phyloP scores from a whole-genome alignment of 64 coral and sea anemone species.

The Anthopleura sola region DNA sequence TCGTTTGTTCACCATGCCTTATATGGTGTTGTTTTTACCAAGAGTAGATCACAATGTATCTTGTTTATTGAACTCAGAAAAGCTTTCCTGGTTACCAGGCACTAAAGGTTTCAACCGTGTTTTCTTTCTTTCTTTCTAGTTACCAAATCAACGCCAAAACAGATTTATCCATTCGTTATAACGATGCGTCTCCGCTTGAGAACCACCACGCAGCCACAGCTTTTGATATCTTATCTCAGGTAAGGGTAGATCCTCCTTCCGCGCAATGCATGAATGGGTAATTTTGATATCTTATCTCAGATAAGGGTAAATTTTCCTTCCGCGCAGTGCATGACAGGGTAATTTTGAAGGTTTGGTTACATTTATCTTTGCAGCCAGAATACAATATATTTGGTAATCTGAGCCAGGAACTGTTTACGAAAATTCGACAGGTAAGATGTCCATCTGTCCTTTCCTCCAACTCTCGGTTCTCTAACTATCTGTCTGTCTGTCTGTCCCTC shows the following conservation, averaged over 20 bases:
- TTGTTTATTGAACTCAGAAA: no score
- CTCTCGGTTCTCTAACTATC: neutral
- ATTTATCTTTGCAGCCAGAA: slow-evolving; percentile 41
- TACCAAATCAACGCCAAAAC: slow-evolving; percentile 86
- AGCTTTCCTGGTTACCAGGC: no score
- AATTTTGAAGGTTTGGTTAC: neutral
- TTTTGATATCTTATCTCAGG: slow-evolving; percentile 73
- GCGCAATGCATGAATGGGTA: slow-evolving; percentile 8
- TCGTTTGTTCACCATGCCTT: no score
- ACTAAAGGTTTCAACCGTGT: neutral
- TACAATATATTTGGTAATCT: slow-evolving; percentile 78
- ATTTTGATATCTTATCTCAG: slow-evolving; percentile 71
- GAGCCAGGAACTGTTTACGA: slow-evolving; percentile 56
- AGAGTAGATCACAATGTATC: no score
- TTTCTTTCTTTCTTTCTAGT: slow-evolving; percentile 4
- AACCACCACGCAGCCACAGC: slow-evolving; percentile 76
- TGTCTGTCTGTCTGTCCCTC: neutral
- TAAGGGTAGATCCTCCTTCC: neutral
- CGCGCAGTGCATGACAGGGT: slow-evolving; percentile 1
- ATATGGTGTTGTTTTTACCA: no score
- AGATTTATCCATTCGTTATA: slow-evolving; percentile 77
- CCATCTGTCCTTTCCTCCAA: neutral
- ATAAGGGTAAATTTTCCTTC: neutral
- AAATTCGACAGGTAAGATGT: slow-evolving; percentile 59
- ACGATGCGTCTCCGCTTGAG: slow-evolving; percentile 85